Conservation (phyloP, 2,797 vertebrate genomes). For the Eurystomus glaucurus region DNA sequence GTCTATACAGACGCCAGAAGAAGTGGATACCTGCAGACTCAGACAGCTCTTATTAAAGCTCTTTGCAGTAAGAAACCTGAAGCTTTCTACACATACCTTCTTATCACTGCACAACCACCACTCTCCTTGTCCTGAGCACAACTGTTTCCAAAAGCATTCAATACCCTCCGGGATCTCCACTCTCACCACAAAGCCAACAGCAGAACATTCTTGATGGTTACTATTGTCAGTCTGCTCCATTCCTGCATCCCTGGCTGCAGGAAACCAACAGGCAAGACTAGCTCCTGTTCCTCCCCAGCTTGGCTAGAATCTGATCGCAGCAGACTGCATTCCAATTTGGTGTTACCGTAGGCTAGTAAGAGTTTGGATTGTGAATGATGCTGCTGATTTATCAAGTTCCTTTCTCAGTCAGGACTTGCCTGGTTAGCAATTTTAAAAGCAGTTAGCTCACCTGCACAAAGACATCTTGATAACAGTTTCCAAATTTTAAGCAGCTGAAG, state of each 20-base stretch:
- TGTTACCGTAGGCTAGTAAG: background rate
- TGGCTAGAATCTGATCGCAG: background rate
- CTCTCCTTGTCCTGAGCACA: background rate
- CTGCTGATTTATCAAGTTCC: background rate
- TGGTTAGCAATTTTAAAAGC: background rate
- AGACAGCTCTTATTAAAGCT: background rate
- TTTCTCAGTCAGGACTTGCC: background rate
- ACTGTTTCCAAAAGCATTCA: background rate
- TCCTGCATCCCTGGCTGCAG: background rate
- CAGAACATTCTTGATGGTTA: background rate
- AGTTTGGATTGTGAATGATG: background rate
- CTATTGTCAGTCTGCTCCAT: background rate
- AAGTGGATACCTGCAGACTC: background rate
- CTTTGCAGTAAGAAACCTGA: background rate
- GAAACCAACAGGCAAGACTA: background rate
- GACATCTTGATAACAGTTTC: background rate
- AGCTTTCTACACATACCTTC: background rate
- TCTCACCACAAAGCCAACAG: background rate
- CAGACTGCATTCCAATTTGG: background rate
- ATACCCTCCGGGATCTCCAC: background rate
- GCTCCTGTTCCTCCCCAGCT: fast-evolving
- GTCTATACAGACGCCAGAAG: background rate
- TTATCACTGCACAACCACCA: background rate
- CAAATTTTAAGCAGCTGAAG: background rate
- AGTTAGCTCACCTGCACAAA: background rate